Conservation (phyloP, 1,140 invertebrate genomes). For the Sinonovacula constricta region DNA sequence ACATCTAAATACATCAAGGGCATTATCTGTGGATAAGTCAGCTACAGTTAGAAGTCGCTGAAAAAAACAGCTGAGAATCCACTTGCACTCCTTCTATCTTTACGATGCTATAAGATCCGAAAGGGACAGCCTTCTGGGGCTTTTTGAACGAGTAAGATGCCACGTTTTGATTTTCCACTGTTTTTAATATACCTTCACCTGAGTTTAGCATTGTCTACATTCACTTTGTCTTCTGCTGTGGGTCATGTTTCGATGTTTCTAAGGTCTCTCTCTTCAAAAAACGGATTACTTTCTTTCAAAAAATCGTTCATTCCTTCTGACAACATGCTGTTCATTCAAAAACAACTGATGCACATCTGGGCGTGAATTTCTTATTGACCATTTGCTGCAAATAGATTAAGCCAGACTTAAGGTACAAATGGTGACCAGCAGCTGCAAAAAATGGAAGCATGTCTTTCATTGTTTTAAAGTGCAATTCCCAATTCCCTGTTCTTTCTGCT, state of each 20-base stretch:
- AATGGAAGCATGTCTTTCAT: conserved; percentile 76
- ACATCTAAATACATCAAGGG: conserved; percentile 11
- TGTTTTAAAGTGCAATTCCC: conserved; percentile 48
- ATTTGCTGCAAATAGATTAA: conserved; percentile 79
- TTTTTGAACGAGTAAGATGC: neutral
- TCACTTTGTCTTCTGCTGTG: conserved; percentile 29
- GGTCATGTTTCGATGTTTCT: conserved; percentile 62
- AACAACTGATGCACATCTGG: conserved; percentile 61
- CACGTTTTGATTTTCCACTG: neutral
- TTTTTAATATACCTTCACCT: neutral
- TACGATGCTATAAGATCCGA: neutral
- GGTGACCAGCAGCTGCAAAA: conserved; percentile 78
- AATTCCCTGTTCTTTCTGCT: conserved; percentile 62
- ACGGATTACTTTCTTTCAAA: conserved; percentile 1
- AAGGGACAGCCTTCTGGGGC: conserved; percentile 1
- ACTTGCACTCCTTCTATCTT: conserved; percentile 14
- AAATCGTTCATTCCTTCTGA: conserved; percentile 27
- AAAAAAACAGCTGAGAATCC: conserved; percentile 37
- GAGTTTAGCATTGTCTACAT: too few relatives aligned
- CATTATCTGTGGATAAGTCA: neutral
- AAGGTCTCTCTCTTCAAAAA: conserved; percentile 48
- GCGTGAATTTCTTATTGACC: conserved; percentile 59
- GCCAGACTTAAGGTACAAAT: conserved; percentile 78
- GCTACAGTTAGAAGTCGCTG: conserved; percentile 32
- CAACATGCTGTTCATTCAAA: conserved; percentile 31